Conservation (phyloP, 2,888 invertebrate species). For the Herminia tarsipennalis region DNA sequence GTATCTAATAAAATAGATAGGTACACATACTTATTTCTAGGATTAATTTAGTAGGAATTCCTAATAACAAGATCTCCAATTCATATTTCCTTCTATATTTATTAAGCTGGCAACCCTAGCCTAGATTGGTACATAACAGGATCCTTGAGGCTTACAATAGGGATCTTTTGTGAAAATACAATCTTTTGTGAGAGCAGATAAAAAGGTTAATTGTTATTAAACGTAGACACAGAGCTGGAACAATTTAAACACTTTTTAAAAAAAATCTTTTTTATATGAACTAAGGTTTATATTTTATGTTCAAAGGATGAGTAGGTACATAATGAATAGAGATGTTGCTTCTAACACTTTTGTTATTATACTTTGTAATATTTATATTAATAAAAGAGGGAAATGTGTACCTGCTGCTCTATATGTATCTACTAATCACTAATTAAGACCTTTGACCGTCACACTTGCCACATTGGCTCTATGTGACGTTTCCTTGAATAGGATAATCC, state of each 20-base stretch:
- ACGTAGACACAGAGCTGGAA: constrained; percentile 18
- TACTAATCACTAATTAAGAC: no score
- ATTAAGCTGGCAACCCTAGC: constrained; percentile 10
- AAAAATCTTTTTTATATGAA: constrained; percentile 9
- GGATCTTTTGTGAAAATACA: constrained; percentile 32
- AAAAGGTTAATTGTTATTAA: constrained; percentile 39
- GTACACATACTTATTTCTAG: no score
- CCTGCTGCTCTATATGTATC: no score
- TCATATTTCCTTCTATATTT: not conserved
- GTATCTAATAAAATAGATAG: no score
- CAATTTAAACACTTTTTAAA: constrained; percentile 18
- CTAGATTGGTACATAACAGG: constrained; percentile 25
- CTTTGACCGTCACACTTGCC: no score
- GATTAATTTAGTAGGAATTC: no score
- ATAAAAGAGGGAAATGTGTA: no score
- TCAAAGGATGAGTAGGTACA: not conserved
- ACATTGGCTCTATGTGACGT: no score
- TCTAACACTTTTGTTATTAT: constrained; percentile 1
- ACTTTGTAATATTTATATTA: no score
- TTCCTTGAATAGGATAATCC: no score
- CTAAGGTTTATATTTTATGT: constrained; percentile 2
- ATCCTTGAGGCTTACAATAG: constrained; percentile 28
- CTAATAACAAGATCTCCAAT: no score
- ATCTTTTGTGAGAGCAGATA: constrained; percentile 32
- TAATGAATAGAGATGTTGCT: constrained; percentile 1